Percentiles rank a stretch among this genome's conserved stretches.
Evolutionary conservation across 2,113 vertebrate genomes (phyloP).

Genomic region (Eulacestoma nigropectus): DNA sequence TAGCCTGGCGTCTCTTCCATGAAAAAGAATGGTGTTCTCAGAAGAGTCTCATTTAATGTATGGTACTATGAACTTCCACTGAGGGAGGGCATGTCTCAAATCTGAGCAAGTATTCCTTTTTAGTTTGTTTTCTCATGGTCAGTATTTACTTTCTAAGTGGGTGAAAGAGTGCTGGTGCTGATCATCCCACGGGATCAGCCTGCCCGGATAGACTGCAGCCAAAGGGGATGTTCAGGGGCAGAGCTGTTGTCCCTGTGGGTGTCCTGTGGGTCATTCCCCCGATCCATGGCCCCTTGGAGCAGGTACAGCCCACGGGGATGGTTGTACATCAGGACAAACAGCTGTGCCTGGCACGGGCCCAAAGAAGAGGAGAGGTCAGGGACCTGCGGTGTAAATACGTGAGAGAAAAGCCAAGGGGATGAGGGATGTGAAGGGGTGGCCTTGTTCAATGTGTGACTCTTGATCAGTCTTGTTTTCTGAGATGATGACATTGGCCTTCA

Average conservation of each 20-base stretch:
- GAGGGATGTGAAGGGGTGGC: not conserved
- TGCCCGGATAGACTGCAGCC: fast-evolving
- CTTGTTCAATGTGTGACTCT: fast-evolving
- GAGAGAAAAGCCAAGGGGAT: not conserved
- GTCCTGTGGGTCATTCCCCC: not conserved
- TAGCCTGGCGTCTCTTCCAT: not conserved
- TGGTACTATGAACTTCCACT: not conserved
- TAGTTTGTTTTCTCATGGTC: not conserved
- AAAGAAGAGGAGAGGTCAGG: not conserved
- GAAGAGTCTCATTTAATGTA: not conserved
- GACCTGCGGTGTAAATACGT: fast-evolving
- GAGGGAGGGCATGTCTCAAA: not conserved
- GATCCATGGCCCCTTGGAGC: not conserved
- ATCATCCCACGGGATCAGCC: not conserved
- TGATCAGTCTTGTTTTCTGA: not conserved
- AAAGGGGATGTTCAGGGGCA: not conserved
- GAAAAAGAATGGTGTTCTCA: not conserved
- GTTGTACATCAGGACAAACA: not conserved
- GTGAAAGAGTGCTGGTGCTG: not conserved
- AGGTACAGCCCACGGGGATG: fast-evolving
- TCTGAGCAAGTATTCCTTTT: not conserved
- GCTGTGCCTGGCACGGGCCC: not conserved
- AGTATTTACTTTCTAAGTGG: not conserved
- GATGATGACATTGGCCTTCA: not conserved
- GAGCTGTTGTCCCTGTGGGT: not conserved